phyloP scores from a whole-genome alignment of 2,797 vertebrate genomes.

The Distichodus sexfasciatus region DNA sequence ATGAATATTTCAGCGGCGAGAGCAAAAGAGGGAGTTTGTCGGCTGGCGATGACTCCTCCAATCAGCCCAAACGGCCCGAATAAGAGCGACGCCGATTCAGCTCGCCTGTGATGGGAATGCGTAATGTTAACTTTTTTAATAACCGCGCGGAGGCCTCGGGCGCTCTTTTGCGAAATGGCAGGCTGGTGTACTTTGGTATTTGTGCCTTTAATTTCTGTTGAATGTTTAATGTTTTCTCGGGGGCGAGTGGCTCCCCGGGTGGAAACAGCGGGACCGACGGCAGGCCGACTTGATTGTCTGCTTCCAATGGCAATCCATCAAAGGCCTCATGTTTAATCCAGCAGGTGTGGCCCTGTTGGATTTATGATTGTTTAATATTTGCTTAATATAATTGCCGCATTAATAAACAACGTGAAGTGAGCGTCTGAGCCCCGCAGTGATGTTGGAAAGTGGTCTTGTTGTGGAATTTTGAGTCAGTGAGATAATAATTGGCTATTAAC shows the following conservation, averaged over 20 bases:
- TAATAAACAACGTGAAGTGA: slow-evolving; percentile 4
- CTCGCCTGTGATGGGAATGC: slow-evolving; percentile 51
- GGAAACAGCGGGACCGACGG: slow-evolving; percentile 22
- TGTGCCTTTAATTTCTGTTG: slow-evolving; percentile 65
- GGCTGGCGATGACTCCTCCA: slow-evolving; percentile 39
- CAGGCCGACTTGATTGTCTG: slow-evolving; percentile 28
- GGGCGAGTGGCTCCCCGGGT: slow-evolving; percentile 42
- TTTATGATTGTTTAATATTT: background rate
- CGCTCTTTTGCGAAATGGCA: slow-evolving; percentile 68
- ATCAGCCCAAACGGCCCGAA: slow-evolving; percentile 48
- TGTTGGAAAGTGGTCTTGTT: background rate
- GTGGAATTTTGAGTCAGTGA: background rate
- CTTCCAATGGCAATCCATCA: slow-evolving; percentile 37
- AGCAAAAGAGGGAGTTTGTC: slow-evolving; percentile 52
- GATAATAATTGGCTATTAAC: background rate
- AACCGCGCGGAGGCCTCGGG: slow-evolving; percentile 69
- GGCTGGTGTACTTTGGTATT: slow-evolving; percentile 69
- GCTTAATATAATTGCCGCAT: background rate
- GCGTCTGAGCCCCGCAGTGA: background rate
- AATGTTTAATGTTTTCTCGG: slow-evolving; percentile 56
- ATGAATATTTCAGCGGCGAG: slow-evolving; percentile 54
- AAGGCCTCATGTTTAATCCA: slow-evolving; percentile 28
- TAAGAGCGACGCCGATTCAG: slow-evolving; percentile 43
- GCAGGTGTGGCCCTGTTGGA: slow-evolving; percentile 4
- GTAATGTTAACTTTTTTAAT: slow-evolving; percentile 68